Evolutionary conservation across 2,797 vertebrate species (phyloP), one percentile per base, ranked within the genome.

Genomic region (Acestrorhynchus altus): DNA sequence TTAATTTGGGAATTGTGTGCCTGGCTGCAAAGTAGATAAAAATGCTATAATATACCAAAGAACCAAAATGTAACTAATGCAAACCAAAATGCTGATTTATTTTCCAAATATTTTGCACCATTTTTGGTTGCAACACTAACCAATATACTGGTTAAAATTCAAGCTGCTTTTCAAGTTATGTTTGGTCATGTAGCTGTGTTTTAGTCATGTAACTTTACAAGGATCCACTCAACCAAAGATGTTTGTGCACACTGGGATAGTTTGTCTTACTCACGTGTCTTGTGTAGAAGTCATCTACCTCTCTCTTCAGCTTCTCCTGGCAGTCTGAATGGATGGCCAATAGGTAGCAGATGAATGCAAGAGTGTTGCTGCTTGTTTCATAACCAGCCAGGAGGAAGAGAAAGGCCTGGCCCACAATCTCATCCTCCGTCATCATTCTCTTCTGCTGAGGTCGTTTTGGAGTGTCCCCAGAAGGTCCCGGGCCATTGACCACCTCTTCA

Each of bases 351-450:
- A 92, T 85, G 26, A 99, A 98, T 42, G 90, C 95, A 59, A 99
- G 88, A 0, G 95, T 93, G 90, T 91, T 98, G 74, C 95, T 96
- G 85, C 94, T 92, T 35, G 96, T 96, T 90, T 99, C 95, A 0
- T 97, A 97, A 8, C 97, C 97, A 0, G 96, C 97, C 0, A 97
- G 88, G 51, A 99, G 93, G 86, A 99, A 98, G 78, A 98, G 81
- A 77, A 95, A 95, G 35, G 96, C 93, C 84, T 99, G 98, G 56
- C 96, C 97, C 81, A 96, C 91, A 0, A 98, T 92, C 89, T 99
- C 96, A 9, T 98, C 96, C 67, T 95, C 94, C 0, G 90, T 96
- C 69, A 98, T 90, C 0, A n/a, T 88, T 75, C 90, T 93, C 85
- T 87, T 92, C 77, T 90, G 91, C 4, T 83, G 66, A 35, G 0